Base-by-base conservation (phyloP, 2,888 invertebrate genomes). In the Dioctria linearis region DNA sequence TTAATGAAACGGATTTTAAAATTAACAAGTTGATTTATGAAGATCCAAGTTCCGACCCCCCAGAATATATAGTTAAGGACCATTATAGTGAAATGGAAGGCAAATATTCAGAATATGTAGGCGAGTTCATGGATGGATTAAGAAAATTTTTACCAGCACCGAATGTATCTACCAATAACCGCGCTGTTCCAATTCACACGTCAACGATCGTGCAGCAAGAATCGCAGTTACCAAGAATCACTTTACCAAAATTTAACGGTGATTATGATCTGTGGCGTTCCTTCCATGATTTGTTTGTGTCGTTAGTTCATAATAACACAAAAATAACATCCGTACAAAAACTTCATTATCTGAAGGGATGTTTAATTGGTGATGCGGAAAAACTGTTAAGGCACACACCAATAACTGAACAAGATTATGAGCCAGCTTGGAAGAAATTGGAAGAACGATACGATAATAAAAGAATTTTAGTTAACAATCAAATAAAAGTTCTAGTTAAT, bases 381-480 rank as follows among this genome's bases (percentile, higher is more conserved):
- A 67, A 66, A 6, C 39, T 81, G 6, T 42, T 81, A 25, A 42
- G 61, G 5, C 66, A 80, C 57, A 67, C 76, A 43, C 65, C 75
- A 11, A 57, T 80, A 13, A 81, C 82, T 0, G 65, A 79, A 0
- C 69, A 81, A 3, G 75, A 76, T 65, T 82, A 79, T 37, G 76
- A 49, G n/a, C 54, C 69, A 3, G 80, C 80, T 5, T 82, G 80
- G 75, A 43, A 63, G 5, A 78, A 69, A 9, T 37, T 79, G 4
- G 39, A 54, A 6, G 71, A 82, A 9, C 75, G 81, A 39, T 82
- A 80, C n/a, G 78, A 82, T 46, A 82, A 81, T 42, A 80, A 73
- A 73, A 59, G 80, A 8, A 79, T 80, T 11, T 65, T 82, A 25
- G 75, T 80, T 0, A 82, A 82, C 40, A 61, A 43, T 9, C 80